These are phyloP conservation scores for Eledona agricola DNA, from an alignment of 2,888 invertebrate species.

Conservation along the genomic window DNA sequence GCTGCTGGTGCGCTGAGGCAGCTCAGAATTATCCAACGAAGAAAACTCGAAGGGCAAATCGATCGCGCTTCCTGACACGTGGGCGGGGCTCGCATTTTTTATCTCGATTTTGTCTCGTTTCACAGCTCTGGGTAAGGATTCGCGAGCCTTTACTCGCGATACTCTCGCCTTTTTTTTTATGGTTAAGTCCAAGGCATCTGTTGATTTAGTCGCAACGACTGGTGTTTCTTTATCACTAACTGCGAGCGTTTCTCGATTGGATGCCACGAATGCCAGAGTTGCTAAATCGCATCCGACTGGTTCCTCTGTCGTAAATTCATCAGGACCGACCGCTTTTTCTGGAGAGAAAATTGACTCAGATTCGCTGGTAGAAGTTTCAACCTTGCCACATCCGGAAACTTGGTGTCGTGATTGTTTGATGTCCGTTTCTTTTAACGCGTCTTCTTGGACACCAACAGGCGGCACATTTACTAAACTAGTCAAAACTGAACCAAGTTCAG, in stretches of 20 bases:
- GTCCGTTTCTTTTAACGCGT: too few species aligned
- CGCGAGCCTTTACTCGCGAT: conserved; percentile 4
- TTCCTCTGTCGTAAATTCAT: conserved; percentile 6
- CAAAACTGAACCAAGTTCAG: too few species aligned
- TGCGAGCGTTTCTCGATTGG: too few species aligned
- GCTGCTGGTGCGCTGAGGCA: conserved; percentile 34
- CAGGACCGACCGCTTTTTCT: conserved; percentile 8
- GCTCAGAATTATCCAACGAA: conserved; percentile 31
- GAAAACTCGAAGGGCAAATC: conserved; percentile 41
- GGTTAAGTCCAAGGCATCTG: too few species aligned
- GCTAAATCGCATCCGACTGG: conserved; percentile 11
- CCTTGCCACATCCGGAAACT: too few species aligned
- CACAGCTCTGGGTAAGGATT: conserved; percentile 8
- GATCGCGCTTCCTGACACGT: too few species aligned
- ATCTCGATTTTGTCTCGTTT: conserved; percentile 13
- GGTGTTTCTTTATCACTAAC: too few species aligned
- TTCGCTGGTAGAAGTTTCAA: conserved; percentile 2
- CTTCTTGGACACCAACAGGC: too few species aligned
- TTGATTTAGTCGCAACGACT: conserved; percentile 12
- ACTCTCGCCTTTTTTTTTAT: conserved; percentile 6
- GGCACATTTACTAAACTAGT: too few species aligned
- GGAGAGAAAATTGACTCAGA: too few species aligned
- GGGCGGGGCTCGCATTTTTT: too few species aligned
- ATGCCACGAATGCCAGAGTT: conserved; percentile 11
- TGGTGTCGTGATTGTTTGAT: too few species aligned